A percentile compares a stretch with the other conserved stretches of the same genome.
Evolutionary conservation across 2,113 vertebrate genomes (phyloP).

Genomic region (Oryzias javanicus): DNA sequence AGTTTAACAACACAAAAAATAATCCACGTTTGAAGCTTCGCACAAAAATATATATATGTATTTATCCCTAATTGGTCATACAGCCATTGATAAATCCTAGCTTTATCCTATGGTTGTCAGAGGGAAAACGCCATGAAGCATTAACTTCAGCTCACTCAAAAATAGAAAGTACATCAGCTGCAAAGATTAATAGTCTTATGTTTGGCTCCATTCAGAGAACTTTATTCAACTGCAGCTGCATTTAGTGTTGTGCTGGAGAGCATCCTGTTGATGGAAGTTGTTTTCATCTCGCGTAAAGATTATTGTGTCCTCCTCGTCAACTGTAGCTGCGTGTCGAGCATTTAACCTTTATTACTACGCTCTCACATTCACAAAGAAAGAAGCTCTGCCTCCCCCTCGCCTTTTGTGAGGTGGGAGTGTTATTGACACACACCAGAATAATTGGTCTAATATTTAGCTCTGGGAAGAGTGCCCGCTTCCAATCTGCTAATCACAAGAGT

Average conservation of each 20-base stretch:
- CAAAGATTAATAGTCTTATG: conserved; percentile 3
- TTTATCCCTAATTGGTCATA: too few relatives aligned
- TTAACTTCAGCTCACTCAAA: too few relatives aligned
- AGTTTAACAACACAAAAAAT: too few relatives aligned
- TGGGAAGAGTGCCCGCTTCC: conserved; percentile 64
- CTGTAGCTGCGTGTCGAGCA: conserved; percentile 27
- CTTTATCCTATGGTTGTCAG: neutral
- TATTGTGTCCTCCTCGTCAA: conserved; percentile 3
- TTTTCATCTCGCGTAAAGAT: conserved; percentile 27
- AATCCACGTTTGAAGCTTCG: too few relatives aligned
- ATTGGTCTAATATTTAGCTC: conserved; percentile 70
- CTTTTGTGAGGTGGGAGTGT: conserved; percentile 26
- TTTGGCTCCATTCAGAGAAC: neutral
- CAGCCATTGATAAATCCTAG: too few relatives aligned
- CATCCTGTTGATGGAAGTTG: conserved; percentile 20
- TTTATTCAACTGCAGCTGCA: neutral
- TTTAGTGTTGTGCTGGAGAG: neutral
- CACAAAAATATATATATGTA: too few relatives aligned
- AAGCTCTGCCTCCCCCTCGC: conserved; percentile 10
- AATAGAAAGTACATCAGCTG: conserved; percentile 2
- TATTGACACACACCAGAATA: conserved; percentile 25
- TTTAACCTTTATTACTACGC: conserved; percentile 32
- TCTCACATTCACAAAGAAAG: conserved; percentile 28
- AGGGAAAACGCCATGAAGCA: neutral
- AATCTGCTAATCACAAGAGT: conserved; percentile 65